These are phyloP conservation scores for Cirrhinus mrigala DNA, from an alignment of 2,797 vertebrate genomes.

Conservation along the genomic window DNA sequence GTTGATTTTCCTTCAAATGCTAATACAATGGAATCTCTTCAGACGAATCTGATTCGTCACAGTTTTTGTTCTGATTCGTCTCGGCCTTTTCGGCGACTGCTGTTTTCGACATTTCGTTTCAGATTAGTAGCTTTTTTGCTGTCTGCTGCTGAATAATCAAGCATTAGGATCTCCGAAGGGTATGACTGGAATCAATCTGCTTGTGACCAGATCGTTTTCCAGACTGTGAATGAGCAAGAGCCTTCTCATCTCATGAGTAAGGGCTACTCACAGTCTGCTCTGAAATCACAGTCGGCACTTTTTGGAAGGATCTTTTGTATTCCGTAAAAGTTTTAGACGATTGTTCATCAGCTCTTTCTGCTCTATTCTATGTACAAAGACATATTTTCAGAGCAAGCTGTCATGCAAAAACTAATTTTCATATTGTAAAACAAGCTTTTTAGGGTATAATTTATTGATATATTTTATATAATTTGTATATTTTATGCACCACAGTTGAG, in stretches of 20 bases:
- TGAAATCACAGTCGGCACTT: neutral
- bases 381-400: neutral
- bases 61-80: neutral
- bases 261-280: neutral
- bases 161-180: neutral
- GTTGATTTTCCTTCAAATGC: neutral
- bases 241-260: constrained; percentile 10
- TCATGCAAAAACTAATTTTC: neutral
- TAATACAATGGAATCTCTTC: neutral
- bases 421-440: neutral
- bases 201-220: neutral
- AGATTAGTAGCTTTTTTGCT: neutral
- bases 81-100: neutral
- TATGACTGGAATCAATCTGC: neutral
- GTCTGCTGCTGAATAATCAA: neutral
- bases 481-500: neutral
- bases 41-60: neutral
- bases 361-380: neutral
- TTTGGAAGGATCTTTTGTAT: neutral
- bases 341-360: neutral
- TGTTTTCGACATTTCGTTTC: neutral
- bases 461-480: too few species aligned
- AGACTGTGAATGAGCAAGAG: constrained; percentile 12
- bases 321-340: neutral
- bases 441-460: neutral